Evolutionary conservation across 2,797 vertebrate species (phyloP), one percentile per base, ranked within the genome.

Genomic region (Sebastes miniatus): DNA sequence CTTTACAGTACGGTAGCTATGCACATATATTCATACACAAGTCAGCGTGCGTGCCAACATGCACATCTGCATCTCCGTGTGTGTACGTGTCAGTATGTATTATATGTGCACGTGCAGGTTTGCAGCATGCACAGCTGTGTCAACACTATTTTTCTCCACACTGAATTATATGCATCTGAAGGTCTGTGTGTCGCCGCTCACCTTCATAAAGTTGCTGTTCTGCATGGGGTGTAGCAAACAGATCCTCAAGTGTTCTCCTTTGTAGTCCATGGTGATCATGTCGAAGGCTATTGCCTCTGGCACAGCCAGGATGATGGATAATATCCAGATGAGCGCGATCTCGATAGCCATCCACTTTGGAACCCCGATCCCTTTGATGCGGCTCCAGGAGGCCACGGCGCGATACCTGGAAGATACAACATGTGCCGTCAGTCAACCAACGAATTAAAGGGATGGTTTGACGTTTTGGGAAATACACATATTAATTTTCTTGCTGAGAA

Each of bases 341-440:
- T 97, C 97, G 16, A 98, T 96, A 22, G 98, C 96, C 73, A 97
- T 99, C 96, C 97, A 98, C 91, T 96, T 98, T 0, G 99, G 97
- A 88, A 99, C 96, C 0, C 98, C 96, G 1, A 98, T 98, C 52
- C 98, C 97, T 95, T 99, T 98, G 91, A 99, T 97, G 10, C 97
- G 96, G 89, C 96, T 99, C 98, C 98, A 98, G 1, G 98, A 99
- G 73, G 97, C 97, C 68, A 99, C 98, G 1, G 98, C 98, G 67
- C 98, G 96, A 87, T 99, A 99, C 90, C 99, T 99, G 81, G 10
- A 67, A 73, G 24, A 75, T 61, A 4, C 18, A 61, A 52, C 12
- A 27, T 1, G 20, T 79, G 58, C 5, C 27, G 34, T 72, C 7
- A 73, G 47, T 72, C 7, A 73, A 25, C 22, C 32, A 75, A 27